Evolutionary conservation across 2,113 vertebrate species (phyloP), one percentile per base, ranked within the genome.

Genomic region (Scytalopus superciliaris): DNA sequence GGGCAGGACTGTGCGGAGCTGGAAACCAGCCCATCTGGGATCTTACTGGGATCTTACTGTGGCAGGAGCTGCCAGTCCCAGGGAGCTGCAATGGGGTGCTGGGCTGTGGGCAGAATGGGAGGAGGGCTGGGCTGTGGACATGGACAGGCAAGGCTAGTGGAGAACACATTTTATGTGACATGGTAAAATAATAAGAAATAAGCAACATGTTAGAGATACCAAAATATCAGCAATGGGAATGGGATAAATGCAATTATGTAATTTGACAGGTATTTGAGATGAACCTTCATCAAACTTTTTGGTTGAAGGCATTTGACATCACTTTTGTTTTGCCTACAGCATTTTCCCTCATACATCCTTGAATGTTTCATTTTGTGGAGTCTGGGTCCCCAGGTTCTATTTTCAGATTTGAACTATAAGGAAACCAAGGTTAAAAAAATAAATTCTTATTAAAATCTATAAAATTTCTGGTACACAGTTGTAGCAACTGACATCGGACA

Each of bases 1-100:
- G 16, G 11, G 9, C 13, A 59, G 62, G 8, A 5, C 14, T 6
- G 2, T 28, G 23, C 9, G 19, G 17, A 79, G 9, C 19, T 55
- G 23, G 22, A 50, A 9, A 31, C 1, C 1, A 7, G 31, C 19
- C 12, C 14, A 14, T 12, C 3, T 56, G 55, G 28, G 31, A 30
- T 45, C 30, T 8, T 3, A 0, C 3, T 56, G 55, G 28, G 31
- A 30, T 45, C 30, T 8, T 3, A 0, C 21, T 62, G 24, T 11
- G 10, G 19, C 10, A 56, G 19, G 19, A 30, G 14, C 3, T 87
- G 57, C 12, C 1, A 5, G 16, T 3, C 28, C 24, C 3, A 3
- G 14, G 42, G 23, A 18, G 11, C 17, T 73, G 16, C 7, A 21
- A 4, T 19, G 24, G 0, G 1, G 7, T 3, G 1, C 19, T 42